Evolutionary conservation across 2,797 vertebrate species (phyloP), one percentile per base, ranked within the genome.

Genomic region (Spinibarbus caldwelli): DNA sequence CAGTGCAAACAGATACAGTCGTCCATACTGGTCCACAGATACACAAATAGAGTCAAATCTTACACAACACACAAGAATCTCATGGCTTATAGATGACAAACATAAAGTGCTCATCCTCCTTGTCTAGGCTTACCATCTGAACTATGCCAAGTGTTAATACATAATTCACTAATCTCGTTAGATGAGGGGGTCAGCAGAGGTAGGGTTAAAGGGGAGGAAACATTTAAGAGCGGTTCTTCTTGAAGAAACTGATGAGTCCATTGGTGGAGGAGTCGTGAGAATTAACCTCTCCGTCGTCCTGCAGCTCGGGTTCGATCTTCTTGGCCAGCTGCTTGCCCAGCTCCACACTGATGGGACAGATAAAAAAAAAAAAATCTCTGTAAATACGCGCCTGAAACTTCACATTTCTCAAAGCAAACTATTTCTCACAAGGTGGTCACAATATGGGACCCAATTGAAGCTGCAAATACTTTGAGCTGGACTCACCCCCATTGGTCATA

Each of bases 401-500:
- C 54, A 47, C 5, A 14, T 26, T 59, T 23, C 41, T 15, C n/a
- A 29, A 59, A 8, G 15, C 36, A n/a, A n/a, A 23, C 67, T 6
- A n/a, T 43, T 10, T 72, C 43, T 67, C 17, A 67, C 64, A 67
- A 67, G 17, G n/a, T n/a, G n/a, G 31, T 17, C 15, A 34, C 15
- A 66, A 31, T 64, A 62, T 17, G 62, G 10, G 11, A 26, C 7
- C 14, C 12, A 47, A 6, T 11, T 2, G 0, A 36, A 15, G 21
- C 7, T n/a, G 31, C 17, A 68, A 54, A 41, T 8, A n/a, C 15
- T 66, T 0, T 17, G 21, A 29, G 15, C 75, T 73, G 19, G 21
- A 86, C 98, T 98, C 92, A 99, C 98, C 98, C 98, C 98, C 98
- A 99, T 91, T 99, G 98, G 93, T 99, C 98, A 62, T 98, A 99